A percentile compares a stretch with the other conserved stretches of the same genome.
Conservation (phyloP, 2,113 vertebrate species). For the Chloropsis hardwickii region DNA sequence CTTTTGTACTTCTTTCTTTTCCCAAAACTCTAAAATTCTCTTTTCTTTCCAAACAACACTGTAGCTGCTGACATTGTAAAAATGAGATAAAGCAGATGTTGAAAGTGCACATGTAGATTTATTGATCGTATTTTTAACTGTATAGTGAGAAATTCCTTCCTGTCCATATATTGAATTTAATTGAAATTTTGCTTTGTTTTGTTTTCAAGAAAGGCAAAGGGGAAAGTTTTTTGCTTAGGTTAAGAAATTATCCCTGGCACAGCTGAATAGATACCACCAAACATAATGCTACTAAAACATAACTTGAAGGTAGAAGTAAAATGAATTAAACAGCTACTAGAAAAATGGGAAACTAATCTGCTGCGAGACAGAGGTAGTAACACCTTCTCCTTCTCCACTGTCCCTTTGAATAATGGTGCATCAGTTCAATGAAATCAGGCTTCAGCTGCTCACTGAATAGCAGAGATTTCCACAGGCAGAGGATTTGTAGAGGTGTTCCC, state of each 20-base stretch:
- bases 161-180: not conserved
- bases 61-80: not conserved
- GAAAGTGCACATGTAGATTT: not conserved
- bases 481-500: not conserved
- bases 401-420: not conserved
- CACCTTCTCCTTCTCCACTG: not conserved
- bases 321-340: not conserved
- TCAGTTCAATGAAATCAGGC: not conserved
- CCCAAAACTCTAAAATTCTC: not conserved
- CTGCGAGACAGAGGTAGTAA: not conserved
- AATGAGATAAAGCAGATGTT: not conserved
- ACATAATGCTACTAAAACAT: not conserved
- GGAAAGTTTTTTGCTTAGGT: not conserved
- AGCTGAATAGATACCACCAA: not conserved
- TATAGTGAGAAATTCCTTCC: not conserved
- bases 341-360: not conserved
- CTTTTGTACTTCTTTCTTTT: not conserved
- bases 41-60: not conserved
- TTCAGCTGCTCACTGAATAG: not conserved
- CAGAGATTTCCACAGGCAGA: not conserved
- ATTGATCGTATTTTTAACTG: not conserved
- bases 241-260: not conserved
- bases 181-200: not conserved
- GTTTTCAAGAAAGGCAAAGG: rapidly evolving
- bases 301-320: not conserved